These are phyloP conservation scores for Anhinga rufa DNA, from an alignment of 2,113 vertebrate species.

Conservation along the genomic window DNA sequence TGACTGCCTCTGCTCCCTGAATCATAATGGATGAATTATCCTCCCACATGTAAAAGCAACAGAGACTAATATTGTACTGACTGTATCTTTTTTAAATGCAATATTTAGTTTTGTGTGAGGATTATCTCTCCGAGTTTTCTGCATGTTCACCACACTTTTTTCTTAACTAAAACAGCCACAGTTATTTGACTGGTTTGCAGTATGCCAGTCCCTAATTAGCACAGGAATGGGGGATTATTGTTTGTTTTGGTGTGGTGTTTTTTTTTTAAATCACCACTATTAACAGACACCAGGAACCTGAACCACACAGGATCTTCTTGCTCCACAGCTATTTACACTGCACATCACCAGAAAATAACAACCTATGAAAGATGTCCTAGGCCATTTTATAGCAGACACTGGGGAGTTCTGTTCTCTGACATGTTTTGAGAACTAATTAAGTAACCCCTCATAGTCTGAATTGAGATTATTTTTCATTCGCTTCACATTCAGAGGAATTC, in stretches of 20 bases:
- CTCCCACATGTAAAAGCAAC: background rate
- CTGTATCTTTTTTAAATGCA: background rate
- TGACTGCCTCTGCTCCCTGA: slow-evolving; percentile 24
- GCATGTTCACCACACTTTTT: background rate
- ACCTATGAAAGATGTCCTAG: background rate
- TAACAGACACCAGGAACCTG: background rate
- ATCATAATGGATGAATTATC: background rate
- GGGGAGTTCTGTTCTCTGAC: background rate
- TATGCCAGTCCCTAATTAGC: background rate
- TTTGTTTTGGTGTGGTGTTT: background rate
- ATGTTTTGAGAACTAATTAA: background rate
- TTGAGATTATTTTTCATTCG: background rate
- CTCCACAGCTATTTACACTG: background rate
- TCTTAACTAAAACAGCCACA: background rate
- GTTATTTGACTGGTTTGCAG: background rate
- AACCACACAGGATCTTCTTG: background rate
- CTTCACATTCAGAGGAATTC: background rate
- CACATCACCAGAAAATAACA: background rate
- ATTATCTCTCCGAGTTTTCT: background rate
- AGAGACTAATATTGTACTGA: background rate
- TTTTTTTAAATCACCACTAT: background rate
- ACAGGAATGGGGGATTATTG: background rate
- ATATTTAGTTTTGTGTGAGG: background rate
- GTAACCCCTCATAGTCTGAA: background rate
- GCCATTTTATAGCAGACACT: background rate